Percentiles rank a stretch among this genome's conserved stretches.
Evolutionary conservation across 2,888 invertebrate species (phyloP).

Genomic region (Zaprionus bogoriensis): DNA sequence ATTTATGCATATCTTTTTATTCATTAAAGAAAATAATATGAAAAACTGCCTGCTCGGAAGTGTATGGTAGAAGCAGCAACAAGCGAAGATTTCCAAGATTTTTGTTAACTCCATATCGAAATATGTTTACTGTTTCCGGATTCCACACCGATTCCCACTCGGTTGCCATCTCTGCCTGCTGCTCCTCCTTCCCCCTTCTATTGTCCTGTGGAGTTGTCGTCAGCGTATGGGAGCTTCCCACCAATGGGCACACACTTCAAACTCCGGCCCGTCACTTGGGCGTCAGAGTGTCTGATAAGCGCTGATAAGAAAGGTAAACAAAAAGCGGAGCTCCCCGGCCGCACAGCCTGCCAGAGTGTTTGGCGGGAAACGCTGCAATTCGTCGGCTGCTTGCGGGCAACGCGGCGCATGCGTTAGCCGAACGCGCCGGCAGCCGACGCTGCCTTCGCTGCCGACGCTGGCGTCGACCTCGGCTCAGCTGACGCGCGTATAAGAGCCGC

Average conservation of each 20-base stretch:
- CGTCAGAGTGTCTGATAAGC: slow-evolving; percentile 61
- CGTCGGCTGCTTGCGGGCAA: slow-evolving; percentile 41
- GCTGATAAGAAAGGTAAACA: slow-evolving; percentile 77
- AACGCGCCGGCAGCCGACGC: background rate
- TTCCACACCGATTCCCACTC: background rate
- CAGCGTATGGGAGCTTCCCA: slow-evolving; percentile 38
- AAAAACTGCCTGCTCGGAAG: no score
- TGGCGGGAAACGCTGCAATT: slow-evolving; percentile 75
- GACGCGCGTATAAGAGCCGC: slow-evolving; percentile 12
- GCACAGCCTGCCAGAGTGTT: slow-evolving; percentile 19
- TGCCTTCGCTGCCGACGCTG: slow-evolving; percentile 8
- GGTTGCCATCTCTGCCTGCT: background rate
- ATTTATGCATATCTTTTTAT: no score
- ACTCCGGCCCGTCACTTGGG: slow-evolving; percentile 19
- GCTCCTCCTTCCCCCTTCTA: background rate
- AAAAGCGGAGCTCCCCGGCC: slow-evolving; percentile 25
- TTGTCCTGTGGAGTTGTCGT: background rate
- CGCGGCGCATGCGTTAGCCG: slow-evolving; percentile 56
- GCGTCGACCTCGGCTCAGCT: background rate
- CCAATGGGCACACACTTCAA: slow-evolving; percentile 71
- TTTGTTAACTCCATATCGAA: no score
- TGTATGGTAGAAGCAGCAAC: no score
- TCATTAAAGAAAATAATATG: no score
- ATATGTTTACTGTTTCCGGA: background rate
- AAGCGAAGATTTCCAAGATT: no score